A percentile compares a stretch with the other conserved stretches of the same genome.
Conservation (phyloP, 2,797 vertebrate genomes). For the Aulostomus chinensis region DNA sequence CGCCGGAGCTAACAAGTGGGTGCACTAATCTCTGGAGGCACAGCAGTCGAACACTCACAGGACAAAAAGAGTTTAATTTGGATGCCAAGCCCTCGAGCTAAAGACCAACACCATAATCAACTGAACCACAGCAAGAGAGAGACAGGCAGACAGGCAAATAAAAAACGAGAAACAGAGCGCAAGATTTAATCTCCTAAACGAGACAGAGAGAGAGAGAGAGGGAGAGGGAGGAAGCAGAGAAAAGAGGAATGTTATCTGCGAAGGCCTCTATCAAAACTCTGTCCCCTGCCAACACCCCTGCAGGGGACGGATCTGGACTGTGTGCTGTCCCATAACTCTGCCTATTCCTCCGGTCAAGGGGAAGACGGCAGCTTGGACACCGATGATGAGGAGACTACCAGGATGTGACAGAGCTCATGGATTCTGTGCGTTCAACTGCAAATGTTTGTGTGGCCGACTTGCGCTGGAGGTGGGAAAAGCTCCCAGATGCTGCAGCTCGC, state of each 20-base stretch:
- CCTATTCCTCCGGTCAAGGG: background rate
- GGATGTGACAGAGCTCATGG: background rate
- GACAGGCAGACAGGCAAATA: slow-evolving; percentile 30
- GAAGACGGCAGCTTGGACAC: background rate
- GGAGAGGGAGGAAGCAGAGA: slow-evolving; percentile 29
- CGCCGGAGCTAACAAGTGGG: slow-evolving; percentile 52
- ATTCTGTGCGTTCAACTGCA: slow-evolving; percentile 8
- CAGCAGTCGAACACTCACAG: slow-evolving; percentile 50
- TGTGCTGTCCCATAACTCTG: slow-evolving; percentile 24
- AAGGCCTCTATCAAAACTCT: slow-evolving; percentile 53
- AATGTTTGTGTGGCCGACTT: slow-evolving; percentile 21
- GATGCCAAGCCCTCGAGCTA: slow-evolving; percentile 72
- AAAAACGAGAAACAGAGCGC: slow-evolving; percentile 27
- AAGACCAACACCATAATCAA: slow-evolving; percentile 76
- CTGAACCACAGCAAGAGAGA: slow-evolving; percentile 59
- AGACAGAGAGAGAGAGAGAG: slow-evolving; percentile 19
- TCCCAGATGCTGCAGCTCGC: slow-evolving; percentile 45
- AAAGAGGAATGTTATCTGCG: slow-evolving; percentile 57
- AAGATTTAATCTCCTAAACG: slow-evolving; percentile 24
- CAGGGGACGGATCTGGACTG: slow-evolving; percentile 42
- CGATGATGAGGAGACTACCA: background rate
- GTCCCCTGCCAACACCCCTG: slow-evolving; percentile 34
- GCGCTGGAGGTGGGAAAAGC: slow-evolving; percentile 12
- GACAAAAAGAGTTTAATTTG: slow-evolving; percentile 73
- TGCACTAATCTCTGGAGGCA: slow-evolving; percentile 60